phyloP scores from a whole-genome alignment of 2,113 vertebrate species.

The Lontra canadensis region DNA sequence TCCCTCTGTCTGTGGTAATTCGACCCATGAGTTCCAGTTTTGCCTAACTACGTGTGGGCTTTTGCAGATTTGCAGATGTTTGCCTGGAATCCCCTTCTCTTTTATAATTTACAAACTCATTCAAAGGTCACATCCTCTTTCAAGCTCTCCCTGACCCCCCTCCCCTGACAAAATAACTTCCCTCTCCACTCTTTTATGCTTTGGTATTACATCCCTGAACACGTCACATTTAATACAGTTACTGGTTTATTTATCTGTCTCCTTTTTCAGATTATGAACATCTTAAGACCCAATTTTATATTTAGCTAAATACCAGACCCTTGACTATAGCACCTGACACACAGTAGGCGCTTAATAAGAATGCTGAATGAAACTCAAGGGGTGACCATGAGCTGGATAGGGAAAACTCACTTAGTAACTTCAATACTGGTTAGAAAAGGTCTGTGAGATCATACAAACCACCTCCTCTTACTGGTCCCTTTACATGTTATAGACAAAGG shows the following conservation, averaged over 20 bases:
- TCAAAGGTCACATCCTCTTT: slow-evolving; percentile 26
- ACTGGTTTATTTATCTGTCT: neutral
- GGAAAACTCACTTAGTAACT: slow-evolving; percentile 20
- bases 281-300: neutral
- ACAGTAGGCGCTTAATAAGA: slow-evolving; percentile 23
- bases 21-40: slow-evolving; percentile 17
- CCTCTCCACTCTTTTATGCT: neutral
- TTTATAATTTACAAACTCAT: neutral
- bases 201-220: neutral
- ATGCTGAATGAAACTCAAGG: slow-evolving; percentile 29
- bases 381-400: neutral
- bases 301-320: slow-evolving; percentile 22
- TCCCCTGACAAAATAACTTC: neutral
- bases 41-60: neutral
- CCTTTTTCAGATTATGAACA: slow-evolving; percentile 17
- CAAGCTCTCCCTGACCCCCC: neutral
- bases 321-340: neutral
- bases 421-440: neutral
- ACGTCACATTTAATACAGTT: neutral
- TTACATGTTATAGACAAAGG: neutral
- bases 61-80: neutral
- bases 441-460: neutral
- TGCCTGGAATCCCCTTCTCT: neutral
- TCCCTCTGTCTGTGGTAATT: neutral
- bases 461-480: neutral